phyloP scores from a whole-genome alignment of 2,888 invertebrate species.

The Boloria euphrosyne region DNA sequence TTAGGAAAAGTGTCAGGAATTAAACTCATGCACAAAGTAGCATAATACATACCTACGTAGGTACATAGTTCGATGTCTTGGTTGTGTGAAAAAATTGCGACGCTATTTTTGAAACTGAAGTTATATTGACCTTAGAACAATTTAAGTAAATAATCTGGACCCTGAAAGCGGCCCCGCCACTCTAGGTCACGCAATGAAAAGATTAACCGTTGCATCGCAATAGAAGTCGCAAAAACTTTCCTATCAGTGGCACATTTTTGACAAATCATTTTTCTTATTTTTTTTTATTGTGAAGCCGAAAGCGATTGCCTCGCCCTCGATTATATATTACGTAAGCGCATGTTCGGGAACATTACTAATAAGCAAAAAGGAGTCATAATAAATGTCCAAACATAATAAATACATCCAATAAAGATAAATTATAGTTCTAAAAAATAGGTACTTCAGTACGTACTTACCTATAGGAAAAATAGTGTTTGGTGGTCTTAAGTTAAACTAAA shows the following conservation, averaged over 20 bases:
- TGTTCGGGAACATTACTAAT: too few relatives aligned
- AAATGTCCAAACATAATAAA: too few relatives aligned
- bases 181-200: slow-evolving; percentile 68
- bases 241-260: slow-evolving; percentile 28
- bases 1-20: too few relatives aligned
- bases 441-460: too few relatives aligned
- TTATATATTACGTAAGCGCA: too few relatives aligned
- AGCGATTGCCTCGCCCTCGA: too few relatives aligned
- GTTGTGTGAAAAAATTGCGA: neutral
- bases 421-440: too few relatives aligned
- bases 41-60: neutral
- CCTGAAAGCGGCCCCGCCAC: slow-evolving; percentile 42
- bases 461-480: too few relatives aligned
- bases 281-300: neutral
- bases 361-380: too few relatives aligned
- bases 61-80: neutral
- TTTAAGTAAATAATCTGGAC: slow-evolving; percentile 60
- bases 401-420: too few relatives aligned
- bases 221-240: slow-evolving; percentile 12
- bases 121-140: slow-evolving; percentile 73
- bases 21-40: too few relatives aligned
- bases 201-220: slow-evolving; percentile 67
- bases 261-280: neutral
- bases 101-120: slow-evolving; percentile 35
- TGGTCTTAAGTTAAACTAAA: too few relatives aligned